Evolutionary conservation across 92 coral and sea anemone genomes (phyloP), one percentile per base, ranked within the genome.

Genomic region (Pocillopora meandrina): DNA sequence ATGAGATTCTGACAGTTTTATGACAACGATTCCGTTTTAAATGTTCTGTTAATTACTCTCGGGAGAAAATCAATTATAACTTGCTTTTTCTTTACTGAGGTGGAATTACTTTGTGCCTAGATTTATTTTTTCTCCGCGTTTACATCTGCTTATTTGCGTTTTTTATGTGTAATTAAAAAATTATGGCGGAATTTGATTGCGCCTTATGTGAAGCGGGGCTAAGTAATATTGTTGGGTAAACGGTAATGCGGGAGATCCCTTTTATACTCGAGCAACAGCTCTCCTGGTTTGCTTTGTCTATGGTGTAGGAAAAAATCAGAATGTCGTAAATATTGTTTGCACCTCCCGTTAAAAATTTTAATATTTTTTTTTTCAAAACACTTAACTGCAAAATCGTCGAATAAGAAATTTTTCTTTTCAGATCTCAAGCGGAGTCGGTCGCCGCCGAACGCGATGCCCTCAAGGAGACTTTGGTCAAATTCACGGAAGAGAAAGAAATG

Each of bases 401-500:
- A 9, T 9, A 20, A 19, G 1, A 19, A 12, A 31, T 70, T 33
- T 49, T 63, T 10, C 47, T 0, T 83, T 18, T 42, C 84, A 96
- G 99, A 79, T 87, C 98, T 66, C 98, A 96, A 72, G 81, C 92
- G 52, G 99, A 96, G 23, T 89, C 98, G 20, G 80, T 91, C 61
- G 85, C 94, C 70, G 91, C 91, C 18, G 99, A 96, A 79, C 84
- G 98, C 70, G 95, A 96, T 75, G 98, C 95, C 6, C 80, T 96
- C 69, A 84, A 90, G 57, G 99, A 96, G 60, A 94, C 91, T 58
- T 77, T 93, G 58, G 91, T 74, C 66, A 95, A 96, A 76, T 69
- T 89, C 26, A 80, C 92, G 33, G 95, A 92, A 72, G 99, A 96
- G 86, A 96, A 96, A 82, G 96, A 90, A 75, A 95, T 93, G 92